Base-by-base conservation (phyloP, 2,113 vertebrate genomes). In the Chelonoidis abingdonii region DNA sequence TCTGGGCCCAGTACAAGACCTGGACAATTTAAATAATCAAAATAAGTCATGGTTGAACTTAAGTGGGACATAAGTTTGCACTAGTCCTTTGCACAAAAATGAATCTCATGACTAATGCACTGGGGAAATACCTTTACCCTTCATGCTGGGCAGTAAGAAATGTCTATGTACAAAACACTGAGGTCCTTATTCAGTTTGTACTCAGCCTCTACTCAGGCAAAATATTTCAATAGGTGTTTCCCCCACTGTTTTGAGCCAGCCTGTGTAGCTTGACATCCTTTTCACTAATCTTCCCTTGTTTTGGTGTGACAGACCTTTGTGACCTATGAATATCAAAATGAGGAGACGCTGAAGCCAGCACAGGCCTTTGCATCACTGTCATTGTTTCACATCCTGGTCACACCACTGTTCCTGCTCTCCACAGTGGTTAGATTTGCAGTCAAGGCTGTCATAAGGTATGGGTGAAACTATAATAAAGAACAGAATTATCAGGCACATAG, bases 371-470 rank as follows among this genome's bases (percentile, higher is more conserved):
- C 99, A 0, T 99, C 99, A 0, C 97, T 99, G 92, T 99, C 99
- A 0, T 95, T 99, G 38, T 99, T 99, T 95, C 99, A 99, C 89
- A 99, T 99, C 97, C 98, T 99, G 94, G 99, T 99, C 91, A 99
- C 99, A 0, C 99, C 99, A 0, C 98, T 99, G 80, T 99, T 99
- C 97, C 98, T 99, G 87, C 99, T 99, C 22, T 99, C 99, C 94
- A 99, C 99, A 0, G 99, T 99, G n/a, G 99, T 99, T 96, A 97
- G 99, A 62, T 99, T 99, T 81, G 99, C 99, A 4, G 99, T 99
- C 88, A 99, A 99, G 95, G 99, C 99, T 87, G 97, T 99, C 10
- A 88, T 99, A 96, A 99, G 99, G 99, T 99, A 97, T 72, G 65
- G 19, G 11, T 72, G 62, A 38, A 38, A 72, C 19, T 19, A 38